Evolutionary conservation across 2,797 vertebrate genomes (phyloP).

Genomic region (Lophius americanus): DNA sequence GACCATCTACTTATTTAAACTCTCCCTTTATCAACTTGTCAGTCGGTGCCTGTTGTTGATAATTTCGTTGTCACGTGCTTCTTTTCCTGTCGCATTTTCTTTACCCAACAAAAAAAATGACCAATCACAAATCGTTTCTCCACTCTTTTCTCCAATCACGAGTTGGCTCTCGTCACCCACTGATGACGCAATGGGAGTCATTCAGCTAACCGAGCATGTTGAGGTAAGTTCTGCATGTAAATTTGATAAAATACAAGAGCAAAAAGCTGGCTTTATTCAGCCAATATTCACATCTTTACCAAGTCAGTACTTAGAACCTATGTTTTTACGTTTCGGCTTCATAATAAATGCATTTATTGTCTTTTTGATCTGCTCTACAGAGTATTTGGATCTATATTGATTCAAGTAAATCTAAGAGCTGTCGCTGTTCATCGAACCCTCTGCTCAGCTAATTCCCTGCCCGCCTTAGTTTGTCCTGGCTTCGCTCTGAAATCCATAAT

Average conservation of each 20-base stretch:
- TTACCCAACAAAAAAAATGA: rapidly evolving
- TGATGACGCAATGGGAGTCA: conserved; percentile 63
- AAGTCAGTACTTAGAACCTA: rapidly evolving
- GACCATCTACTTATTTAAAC: conserved; percentile 24
- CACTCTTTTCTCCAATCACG: conserved; percentile 61
- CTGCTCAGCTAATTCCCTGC: conserved; percentile 5
- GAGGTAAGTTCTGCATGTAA: conserved; percentile 64
- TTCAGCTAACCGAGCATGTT: conserved; percentile 66
- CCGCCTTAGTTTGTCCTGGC: conserved; percentile 1
- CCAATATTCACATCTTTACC: background rate
- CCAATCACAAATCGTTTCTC: conserved; percentile 43
- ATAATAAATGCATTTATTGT: conserved; percentile 11
- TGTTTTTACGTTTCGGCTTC: background rate
- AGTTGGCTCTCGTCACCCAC: conserved; percentile 20
- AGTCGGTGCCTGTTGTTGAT: conserved; percentile 43
- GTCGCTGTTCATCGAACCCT: conserved; percentile 3
- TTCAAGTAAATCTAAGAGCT: conserved; percentile 19
- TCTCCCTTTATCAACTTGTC: conserved; percentile 17
- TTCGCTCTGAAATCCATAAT: conserved; percentile 53
- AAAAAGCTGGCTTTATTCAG: background rate
- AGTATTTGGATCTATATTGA: conserved; percentile 36
- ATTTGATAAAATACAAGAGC: background rate
- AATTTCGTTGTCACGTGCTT: conserved; percentile 29
- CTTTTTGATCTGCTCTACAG: conserved; percentile 52
- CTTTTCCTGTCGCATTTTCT: conserved; percentile 35